Evolutionary conservation across 2,797 vertebrate species (phyloP).

Genomic region (Fringilla coelebs): DNA sequence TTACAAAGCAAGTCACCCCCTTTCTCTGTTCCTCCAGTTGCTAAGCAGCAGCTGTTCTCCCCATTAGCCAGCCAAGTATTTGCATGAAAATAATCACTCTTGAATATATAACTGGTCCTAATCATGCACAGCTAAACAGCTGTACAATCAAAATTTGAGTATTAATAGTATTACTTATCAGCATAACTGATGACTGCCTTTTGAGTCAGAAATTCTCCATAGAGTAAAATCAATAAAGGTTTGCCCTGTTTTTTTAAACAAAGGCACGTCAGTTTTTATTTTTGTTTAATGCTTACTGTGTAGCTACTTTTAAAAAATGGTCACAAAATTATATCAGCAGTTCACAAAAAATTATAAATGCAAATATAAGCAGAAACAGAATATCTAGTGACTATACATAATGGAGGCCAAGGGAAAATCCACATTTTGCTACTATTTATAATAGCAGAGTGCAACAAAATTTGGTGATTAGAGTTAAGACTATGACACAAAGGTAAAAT

Average conservation of each 20-base stretch:
- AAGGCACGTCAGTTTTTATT: neutral
- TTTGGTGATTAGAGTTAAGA: neutral
- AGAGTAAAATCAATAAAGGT: neutral
- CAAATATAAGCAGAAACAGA: neutral
- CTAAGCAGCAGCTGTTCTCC: slow-evolving; percentile 64
- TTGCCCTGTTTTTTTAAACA: neutral
- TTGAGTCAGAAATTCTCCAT: neutral
- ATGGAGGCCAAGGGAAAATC: neutral
- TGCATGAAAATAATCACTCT: slow-evolving; percentile 59
- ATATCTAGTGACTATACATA: neutral
- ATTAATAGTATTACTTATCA: slow-evolving; percentile 5
- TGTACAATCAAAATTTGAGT: slow-evolving; percentile 10
- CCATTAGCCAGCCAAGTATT: slow-evolving; percentile 45
- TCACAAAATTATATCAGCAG: neutral
- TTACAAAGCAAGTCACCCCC: slow-evolving; percentile 33
- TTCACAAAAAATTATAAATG: neutral
- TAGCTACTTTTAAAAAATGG: neutral
- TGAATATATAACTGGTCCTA: slow-evolving; percentile 31
- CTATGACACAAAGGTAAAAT: neutral
- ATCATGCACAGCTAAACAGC: slow-evolving; percentile 28
- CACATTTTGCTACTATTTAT: neutral
- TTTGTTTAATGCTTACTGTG: neutral
- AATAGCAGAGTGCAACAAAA: neutral
- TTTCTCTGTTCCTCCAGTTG: slow-evolving; percentile 51
- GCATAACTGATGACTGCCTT: neutral